A percentile compares a stretch with the other conserved stretches of the same genome.
These are phyloP conservation scores for Chloromyia formosa DNA, from an alignment of 2,888 invertebrate species.

Conservation along the genomic window DNA sequence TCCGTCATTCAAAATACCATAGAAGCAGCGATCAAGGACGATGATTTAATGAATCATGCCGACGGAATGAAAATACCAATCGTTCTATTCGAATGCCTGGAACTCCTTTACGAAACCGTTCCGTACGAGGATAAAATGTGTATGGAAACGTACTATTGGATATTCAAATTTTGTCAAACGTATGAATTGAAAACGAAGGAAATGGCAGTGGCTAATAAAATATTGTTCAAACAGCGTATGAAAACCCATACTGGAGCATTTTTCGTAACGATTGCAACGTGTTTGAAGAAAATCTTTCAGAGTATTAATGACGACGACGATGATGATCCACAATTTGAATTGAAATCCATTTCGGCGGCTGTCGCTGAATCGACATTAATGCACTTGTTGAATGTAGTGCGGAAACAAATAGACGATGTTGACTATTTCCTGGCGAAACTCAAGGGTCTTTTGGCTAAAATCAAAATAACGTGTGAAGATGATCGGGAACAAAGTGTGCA, in stretches of 20 bases:
- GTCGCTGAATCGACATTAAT: constrained; percentile 57
- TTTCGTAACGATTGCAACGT: constrained; percentile 58
- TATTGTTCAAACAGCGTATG: constrained; percentile 60
- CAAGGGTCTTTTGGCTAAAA: constrained; percentile 63
- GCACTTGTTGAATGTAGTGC: constrained; percentile 56
- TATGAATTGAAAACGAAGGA: constrained; percentile 56
- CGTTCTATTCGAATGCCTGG: constrained; percentile 57
- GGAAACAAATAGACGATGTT: constrained; percentile 60
- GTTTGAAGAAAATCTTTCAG: constrained; percentile 57
- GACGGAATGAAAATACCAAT: constrained; percentile 55
- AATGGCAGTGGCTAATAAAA: constrained; percentile 58
- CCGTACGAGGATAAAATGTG: constrained; percentile 56
- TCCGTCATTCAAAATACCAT: constrained; percentile 57
- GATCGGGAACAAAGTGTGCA: constrained; percentile 64
- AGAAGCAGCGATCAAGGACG: constrained; percentile 55
- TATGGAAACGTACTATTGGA: constrained; percentile 56
- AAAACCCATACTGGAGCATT: constrained; percentile 61
- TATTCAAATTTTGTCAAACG: constrained; percentile 58
- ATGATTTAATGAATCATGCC: constrained; percentile 52
- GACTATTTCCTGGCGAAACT: constrained; percentile 63
- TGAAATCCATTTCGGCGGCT: constrained; percentile 57
- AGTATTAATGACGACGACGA: constrained; percentile 53
- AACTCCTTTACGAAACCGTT: constrained; percentile 60
- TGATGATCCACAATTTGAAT: constrained; percentile 49
- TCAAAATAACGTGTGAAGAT: constrained; percentile 64